These are phyloP conservation scores for Phoxinus phoxinus DNA, from an alignment of 2,113 vertebrate species.

Conservation along the genomic window DNA sequence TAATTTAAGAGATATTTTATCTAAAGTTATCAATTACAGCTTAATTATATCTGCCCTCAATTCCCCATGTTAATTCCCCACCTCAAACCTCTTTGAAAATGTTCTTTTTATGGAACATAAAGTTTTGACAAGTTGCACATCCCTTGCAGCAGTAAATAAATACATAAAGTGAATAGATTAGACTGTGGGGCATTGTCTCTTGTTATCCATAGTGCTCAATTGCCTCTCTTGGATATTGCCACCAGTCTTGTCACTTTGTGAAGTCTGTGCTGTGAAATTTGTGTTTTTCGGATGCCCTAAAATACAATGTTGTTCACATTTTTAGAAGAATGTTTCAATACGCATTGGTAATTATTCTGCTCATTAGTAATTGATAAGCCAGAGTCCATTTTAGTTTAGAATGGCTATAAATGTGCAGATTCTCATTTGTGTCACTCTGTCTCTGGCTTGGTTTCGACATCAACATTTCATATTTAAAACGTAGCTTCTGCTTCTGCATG, in stretches of 20 bases:
- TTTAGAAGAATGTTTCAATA: background rate
- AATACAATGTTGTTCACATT: background rate
- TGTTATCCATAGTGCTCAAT: background rate
- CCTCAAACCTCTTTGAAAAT: background rate
- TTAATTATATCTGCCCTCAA: background rate
- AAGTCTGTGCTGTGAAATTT: background rate
- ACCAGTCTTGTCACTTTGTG: slow-evolving; percentile 6
- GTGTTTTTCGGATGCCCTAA: background rate
- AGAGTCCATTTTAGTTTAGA: background rate
- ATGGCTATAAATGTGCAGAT: background rate
- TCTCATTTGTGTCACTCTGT: background rate
- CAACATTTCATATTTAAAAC: background rate
- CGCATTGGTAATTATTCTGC: background rate
- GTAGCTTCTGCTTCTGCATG: background rate
- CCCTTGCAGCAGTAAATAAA: slow-evolving; percentile 5
- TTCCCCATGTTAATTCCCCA: background rate
- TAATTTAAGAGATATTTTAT: slow-evolving; percentile 21
- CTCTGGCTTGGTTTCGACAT: background rate
- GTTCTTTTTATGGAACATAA: background rate
- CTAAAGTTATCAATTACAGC: background rate
- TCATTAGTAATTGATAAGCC: background rate
- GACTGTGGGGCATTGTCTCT: background rate
- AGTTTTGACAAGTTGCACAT: background rate
- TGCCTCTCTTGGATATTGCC: background rate
- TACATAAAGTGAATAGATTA: background rate